phyloP scores from a whole-genome alignment of 1,140 invertebrate species.

The Ostrea denselamellosa region DNA sequence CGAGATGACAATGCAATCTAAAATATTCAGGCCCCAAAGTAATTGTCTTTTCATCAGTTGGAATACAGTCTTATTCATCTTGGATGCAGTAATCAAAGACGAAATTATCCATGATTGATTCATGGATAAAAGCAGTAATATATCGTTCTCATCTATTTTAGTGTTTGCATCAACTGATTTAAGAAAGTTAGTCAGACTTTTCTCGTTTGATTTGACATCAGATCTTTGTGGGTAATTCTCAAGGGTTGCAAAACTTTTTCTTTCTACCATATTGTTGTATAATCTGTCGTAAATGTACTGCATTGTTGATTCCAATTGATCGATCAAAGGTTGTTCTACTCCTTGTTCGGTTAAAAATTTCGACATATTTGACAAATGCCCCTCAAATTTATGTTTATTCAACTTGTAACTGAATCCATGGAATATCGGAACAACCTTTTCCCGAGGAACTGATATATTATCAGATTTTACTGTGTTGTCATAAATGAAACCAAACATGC shows the following conservation, averaged over 20 bases:
- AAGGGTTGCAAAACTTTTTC: not conserved
- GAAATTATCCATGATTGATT: constrained; percentile 41
- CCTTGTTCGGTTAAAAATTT: not conserved
- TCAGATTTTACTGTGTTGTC: not conserved
- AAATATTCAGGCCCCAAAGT: constrained; percentile 25
- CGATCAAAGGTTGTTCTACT: not conserved
- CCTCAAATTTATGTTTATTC: not conserved
- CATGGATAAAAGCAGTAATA: constrained; percentile 33
- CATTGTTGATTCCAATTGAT: not conserved
- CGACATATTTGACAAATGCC: not conserved
- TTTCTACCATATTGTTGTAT: not conserved
- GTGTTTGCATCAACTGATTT: constrained; percentile 6
- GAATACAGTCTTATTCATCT: not conserved
- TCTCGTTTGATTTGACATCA: not conserved
- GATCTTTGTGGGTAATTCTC: not conserved
- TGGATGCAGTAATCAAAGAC: not conserved
- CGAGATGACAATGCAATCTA: constrained; percentile 46
- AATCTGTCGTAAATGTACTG: not conserved
- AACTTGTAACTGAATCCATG: not conserved
- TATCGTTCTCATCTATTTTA: constrained; percentile 9
- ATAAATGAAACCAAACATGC: not conserved
- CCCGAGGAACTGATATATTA: not conserved
- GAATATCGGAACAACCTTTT: not conserved
- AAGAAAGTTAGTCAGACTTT: not conserved
- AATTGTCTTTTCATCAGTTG: constrained; percentile 10